Percentiles rank a stretch among this genome's conserved stretches.
Evolutionary conservation across 2,797 vertebrate species (phyloP).

Genomic region (Enteromius unitaeniatus): DNA sequence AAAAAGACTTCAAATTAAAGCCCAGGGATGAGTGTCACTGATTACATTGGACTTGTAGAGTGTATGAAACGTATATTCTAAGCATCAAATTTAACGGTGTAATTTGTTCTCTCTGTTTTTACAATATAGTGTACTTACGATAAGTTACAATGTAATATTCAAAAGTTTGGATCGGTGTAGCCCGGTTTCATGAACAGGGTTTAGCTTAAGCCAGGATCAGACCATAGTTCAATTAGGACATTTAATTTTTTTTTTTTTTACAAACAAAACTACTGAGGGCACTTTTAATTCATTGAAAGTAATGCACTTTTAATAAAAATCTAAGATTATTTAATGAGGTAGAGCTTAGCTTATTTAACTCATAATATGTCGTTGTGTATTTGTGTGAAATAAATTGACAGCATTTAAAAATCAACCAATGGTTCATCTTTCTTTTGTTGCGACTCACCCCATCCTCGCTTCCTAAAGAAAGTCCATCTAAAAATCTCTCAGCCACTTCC

Average conservation of each 20-base stretch:
- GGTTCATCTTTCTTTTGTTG: background rate
- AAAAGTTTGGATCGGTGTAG: background rate
- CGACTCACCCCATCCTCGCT: conserved; percentile 78
- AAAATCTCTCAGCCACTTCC: conserved; percentile 88
- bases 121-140: too few relatives aligned
- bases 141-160: background rate
- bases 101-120: background rate
- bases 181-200: too few relatives aligned
- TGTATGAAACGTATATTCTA: background rate
- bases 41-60: conserved; percentile 4
- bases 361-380: background rate
- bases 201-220: too few relatives aligned
- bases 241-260: too few relatives aligned
- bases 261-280: background rate
- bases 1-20: conserved; percentile 23
- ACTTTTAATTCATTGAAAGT: background rate
- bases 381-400: background rate
- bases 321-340: background rate
- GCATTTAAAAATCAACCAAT: background rate
- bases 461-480: conserved; percentile 81
- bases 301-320: background rate
- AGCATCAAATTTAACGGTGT: background rate
- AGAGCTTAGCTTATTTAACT: background rate
- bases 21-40: background rate
- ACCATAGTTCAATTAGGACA: too few relatives aligned